These are phyloP conservation scores for Rynchops niger DNA, from an alignment of 2,113 vertebrate genomes.

Conservation along the genomic window DNA sequence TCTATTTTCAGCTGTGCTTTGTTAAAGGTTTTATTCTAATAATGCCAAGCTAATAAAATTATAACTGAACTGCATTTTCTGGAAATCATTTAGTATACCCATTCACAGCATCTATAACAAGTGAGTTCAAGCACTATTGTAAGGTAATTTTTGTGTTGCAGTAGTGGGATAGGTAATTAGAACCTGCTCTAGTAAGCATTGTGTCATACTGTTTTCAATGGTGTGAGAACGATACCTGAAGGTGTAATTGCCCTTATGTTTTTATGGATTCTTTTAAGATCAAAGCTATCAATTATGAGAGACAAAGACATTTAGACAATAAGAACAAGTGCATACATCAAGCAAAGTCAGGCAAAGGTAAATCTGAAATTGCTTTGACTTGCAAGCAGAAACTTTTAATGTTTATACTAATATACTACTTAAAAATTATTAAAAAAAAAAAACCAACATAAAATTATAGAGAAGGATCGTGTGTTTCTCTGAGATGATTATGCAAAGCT, in stretches of 20 bases:
- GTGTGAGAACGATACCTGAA: conserved; percentile 64
- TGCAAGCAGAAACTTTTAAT: conserved; percentile 20
- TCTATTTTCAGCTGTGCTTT: background rate
- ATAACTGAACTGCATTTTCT: background rate
- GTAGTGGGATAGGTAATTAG: conserved; percentile 39
- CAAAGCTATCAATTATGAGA: conserved; percentile 62
- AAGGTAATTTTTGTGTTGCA: conserved; percentile 24
- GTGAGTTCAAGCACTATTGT: background rate
- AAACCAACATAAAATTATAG: background rate
- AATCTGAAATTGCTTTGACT: conserved; percentile 34
- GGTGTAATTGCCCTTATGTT: conserved; percentile 72
- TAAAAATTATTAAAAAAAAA: background rate
- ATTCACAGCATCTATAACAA: conserved; percentile 5
- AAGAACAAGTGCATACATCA: conserved; percentile 21
- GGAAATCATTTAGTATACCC: background rate
- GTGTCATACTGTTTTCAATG: conserved; percentile 30
- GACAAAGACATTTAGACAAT: conserved; percentile 54
- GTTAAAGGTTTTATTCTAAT: conserved; percentile 11
- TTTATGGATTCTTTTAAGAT: conserved; percentile 73
- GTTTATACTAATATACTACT: background rate
- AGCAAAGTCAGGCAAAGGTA: conserved; percentile 58
- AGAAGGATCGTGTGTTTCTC: background rate
- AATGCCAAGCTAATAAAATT: conserved; percentile 36
- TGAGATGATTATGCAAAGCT: background rate
- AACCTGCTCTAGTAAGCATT: conserved; percentile 49